phyloP scores from a whole-genome alignment of 2,888 invertebrate genomes.

The Cephus pygmeus region DNA sequence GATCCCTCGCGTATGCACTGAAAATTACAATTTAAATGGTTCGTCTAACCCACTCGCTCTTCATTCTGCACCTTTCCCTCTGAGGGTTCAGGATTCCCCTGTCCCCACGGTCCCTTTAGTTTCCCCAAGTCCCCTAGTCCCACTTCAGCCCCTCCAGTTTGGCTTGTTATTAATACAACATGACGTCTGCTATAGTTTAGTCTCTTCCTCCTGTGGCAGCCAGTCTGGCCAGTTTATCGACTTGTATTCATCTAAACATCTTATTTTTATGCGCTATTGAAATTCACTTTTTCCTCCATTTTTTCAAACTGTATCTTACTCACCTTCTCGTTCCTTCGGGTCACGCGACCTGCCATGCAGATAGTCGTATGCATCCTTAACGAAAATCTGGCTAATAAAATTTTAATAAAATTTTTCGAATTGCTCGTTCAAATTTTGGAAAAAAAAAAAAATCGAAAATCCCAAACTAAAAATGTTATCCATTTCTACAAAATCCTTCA shows the following conservation, averaged over 20 bases:
- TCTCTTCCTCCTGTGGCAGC: conserved; percentile 18
- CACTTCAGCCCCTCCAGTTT: neutral
- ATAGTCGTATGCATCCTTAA: neutral
- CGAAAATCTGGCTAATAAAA: neutral
- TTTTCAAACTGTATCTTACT: neutral
- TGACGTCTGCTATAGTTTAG: neutral
- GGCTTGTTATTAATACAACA: neutral
- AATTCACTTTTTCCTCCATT: conserved; percentile 44
- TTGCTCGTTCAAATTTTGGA: neutral
- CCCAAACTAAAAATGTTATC: neutral
- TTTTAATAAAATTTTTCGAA: neutral
- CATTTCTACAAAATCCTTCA: neutral
- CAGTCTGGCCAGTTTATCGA: conserved; percentile 47
- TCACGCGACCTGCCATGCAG: conserved; percentile 16
- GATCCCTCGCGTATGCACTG: conserved; percentile 50
- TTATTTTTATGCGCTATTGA: conserved; percentile 63
- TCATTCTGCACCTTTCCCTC: neutral
- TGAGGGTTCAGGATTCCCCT: conserved; percentile 13
- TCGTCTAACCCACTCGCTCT: neutral
- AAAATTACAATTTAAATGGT: conserved; percentile 64
- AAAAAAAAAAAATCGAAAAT: neutral
- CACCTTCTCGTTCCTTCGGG: conserved; percentile 9
- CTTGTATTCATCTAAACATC: conserved; percentile 63
- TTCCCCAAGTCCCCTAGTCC: neutral
- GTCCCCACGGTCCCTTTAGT: conserved; percentile 33